Evolutionary conservation across 2,797 vertebrate genomes (phyloP).

Genomic region (Pseudomugil gertrudae): DNA sequence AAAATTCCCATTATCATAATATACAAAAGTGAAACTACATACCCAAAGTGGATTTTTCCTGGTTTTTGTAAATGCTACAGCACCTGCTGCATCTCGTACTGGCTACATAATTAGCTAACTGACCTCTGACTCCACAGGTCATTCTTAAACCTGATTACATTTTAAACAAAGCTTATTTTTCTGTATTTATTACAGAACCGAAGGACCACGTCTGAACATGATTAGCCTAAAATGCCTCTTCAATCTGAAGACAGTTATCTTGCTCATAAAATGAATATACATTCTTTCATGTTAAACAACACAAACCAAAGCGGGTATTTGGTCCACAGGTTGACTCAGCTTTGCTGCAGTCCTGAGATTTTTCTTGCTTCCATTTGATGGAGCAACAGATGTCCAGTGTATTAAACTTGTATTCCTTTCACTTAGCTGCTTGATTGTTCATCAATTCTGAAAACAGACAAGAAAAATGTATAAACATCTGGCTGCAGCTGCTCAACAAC

Average conservation of each 20-base stretch:
- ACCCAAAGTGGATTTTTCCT: constrained; percentile 28
- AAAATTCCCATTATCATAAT: constrained; percentile 41
- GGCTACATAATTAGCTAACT: constrained; percentile 66
- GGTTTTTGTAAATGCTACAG: constrained; percentile 55
- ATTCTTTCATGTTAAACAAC: constrained; percentile 1
- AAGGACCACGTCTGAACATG: constrained; percentile 13
- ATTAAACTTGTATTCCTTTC: constrained; percentile 22
- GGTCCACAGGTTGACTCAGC: constrained; percentile 17
- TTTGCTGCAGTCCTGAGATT: constrained; percentile 45
- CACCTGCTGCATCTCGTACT: constrained; percentile 33
- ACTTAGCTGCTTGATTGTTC: constrained; percentile 39
- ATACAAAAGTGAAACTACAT: constrained; percentile 50
- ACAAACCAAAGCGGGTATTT: constrained; percentile 15
- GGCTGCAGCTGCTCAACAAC: background rate
- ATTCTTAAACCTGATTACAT: constrained; percentile 19
- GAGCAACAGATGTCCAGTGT: constrained; percentile 15
- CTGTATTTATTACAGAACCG: constrained; percentile 39
- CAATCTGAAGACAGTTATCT: background rate
- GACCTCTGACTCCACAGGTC: constrained; percentile 24
- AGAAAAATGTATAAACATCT: background rate
- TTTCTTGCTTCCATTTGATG: constrained; percentile 19
- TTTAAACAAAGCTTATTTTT: constrained; percentile 4
- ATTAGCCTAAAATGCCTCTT: constrained; percentile 6
- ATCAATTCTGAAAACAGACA: constrained; percentile 72
- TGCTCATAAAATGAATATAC: constrained; percentile 23